Evolutionary conservation across 2,113 vertebrate genomes (phyloP).

Genomic region (Paedocypris sp.): DNA sequence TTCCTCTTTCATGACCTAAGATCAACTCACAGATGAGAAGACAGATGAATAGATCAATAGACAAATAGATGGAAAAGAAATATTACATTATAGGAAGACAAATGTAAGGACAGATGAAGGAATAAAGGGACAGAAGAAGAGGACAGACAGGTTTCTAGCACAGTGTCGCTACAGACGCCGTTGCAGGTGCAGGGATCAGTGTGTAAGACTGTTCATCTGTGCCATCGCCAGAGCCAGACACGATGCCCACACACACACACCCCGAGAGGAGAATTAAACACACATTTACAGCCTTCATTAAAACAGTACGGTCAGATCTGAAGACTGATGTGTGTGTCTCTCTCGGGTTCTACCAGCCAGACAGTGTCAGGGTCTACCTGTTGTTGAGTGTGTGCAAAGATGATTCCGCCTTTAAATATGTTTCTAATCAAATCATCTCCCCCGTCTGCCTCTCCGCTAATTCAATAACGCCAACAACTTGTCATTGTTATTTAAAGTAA

Average conservation of each 20-base stretch:
- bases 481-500: slow-evolving; percentile 37
- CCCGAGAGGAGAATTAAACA: slow-evolving; percentile 27
- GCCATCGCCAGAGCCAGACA: background rate
- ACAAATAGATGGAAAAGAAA: background rate
- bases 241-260: slow-evolving; percentile 14
- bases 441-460: slow-evolving; percentile 37
- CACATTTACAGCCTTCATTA: slow-evolving; percentile 37
- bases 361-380: slow-evolving; percentile 1
- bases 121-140: background rate
- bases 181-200: slow-evolving; percentile 15
- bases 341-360: slow-evolving; percentile 10
- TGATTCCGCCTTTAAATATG: slow-evolving; percentile 24
- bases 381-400: background rate
- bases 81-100: background rate
- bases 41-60: background rate
- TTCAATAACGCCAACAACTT: slow-evolving; percentile 49
- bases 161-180: no score
- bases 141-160: background rate
- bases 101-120: background rate
- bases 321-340: slow-evolving; percentile 23
- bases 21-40: background rate
- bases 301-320: slow-evolving; percentile 32
- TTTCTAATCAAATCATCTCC: slow-evolving; percentile 43
- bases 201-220: slow-evolving; percentile 11
- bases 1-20: background rate